A percentile compares a stretch with the other conserved stretches of the same genome.
These are phyloP conservation scores for Glaucomys volans DNA, from an alignment of 2,113 vertebrate genomes.

Conservation along the genomic window DNA sequence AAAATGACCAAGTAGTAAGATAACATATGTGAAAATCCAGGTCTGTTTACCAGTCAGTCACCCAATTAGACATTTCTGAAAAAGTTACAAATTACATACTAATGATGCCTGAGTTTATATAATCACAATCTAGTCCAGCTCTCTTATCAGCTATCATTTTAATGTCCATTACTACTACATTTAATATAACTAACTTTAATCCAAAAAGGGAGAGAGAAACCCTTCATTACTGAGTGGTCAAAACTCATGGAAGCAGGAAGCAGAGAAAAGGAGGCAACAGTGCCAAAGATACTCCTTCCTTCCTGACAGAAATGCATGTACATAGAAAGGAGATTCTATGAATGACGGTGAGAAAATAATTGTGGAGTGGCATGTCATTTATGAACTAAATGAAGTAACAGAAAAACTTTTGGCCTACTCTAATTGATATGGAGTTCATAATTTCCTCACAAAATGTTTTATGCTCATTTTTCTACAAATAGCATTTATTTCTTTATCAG, in stretches of 20 bases:
- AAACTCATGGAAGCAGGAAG: background rate
- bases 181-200: slow-evolving; percentile 8
- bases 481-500: slow-evolving; percentile 58
- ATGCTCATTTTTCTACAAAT: slow-evolving; percentile 6
- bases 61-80: background rate
- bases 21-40: background rate
- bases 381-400: slow-evolving; percentile 4
- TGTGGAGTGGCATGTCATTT: background rate
- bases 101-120: background rate
- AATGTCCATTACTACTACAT: background rate
- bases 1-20: background rate
- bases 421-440: slow-evolving; percentile 6
- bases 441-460: slow-evolving; percentile 14
- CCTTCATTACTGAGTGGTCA: background rate
- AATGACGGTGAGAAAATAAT: background rate
- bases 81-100: background rate
- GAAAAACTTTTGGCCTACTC: background rate
- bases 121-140: slow-evolving; percentile 13
- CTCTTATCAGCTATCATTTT: background rate
- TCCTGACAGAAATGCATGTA: background rate
- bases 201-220: background rate
- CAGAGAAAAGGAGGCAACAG: background rate
- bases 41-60: slow-evolving; percentile 24
- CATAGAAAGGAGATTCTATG: background rate
- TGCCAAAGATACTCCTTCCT: background rate